Evolutionary conservation across 1,140 invertebrate species (phyloP).

Genomic region (Hesperophylax magnus): DNA sequence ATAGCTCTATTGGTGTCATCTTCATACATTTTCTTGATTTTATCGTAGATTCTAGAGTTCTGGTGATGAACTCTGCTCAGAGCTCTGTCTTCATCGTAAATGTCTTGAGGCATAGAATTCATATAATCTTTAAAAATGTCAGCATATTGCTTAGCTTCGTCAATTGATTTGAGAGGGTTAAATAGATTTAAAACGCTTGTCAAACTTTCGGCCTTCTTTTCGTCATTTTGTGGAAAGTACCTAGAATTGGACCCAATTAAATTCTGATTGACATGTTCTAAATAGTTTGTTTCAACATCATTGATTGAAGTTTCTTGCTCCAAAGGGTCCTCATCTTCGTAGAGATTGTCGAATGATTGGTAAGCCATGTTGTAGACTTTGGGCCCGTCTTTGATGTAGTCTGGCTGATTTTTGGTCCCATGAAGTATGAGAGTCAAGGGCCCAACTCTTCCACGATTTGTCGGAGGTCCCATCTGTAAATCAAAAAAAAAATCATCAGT

Average conservation of each 20-base stretch:
- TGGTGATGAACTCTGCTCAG: conserved; percentile 49
- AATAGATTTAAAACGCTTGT: background rate
- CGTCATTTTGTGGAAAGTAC: background rate
- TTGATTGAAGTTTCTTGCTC: background rate
- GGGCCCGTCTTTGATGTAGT: conserved; percentile 72
- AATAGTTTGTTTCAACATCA: background rate
- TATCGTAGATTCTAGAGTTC: conserved; percentile 34
- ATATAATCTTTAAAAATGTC: background rate
- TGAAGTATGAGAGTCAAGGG: conserved; percentile 75
- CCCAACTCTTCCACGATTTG: conserved; percentile 73
- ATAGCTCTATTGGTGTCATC: too few species aligned
- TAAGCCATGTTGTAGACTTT: conserved; percentile 66
- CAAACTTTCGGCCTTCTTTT: background rate
- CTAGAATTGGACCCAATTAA: background rate
- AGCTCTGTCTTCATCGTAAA: conserved; percentile 38
- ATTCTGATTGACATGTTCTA: background rate
- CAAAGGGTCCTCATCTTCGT: too few species aligned
- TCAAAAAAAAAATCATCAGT: background rate
- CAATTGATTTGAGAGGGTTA: background rate
- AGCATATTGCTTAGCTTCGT: background rate
- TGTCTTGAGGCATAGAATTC: background rate
- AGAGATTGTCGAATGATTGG: conserved; percentile 14
- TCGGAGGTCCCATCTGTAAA: conserved; percentile 62
- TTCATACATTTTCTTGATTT: background rate
- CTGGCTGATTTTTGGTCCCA: conserved; percentile 77